Percentiles rank a stretch among this genome's conserved stretches.
These are phyloP conservation scores for Mythimna lalbum DNA, from an alignment of 2,888 invertebrate species.

Conservation along the genomic window DNA sequence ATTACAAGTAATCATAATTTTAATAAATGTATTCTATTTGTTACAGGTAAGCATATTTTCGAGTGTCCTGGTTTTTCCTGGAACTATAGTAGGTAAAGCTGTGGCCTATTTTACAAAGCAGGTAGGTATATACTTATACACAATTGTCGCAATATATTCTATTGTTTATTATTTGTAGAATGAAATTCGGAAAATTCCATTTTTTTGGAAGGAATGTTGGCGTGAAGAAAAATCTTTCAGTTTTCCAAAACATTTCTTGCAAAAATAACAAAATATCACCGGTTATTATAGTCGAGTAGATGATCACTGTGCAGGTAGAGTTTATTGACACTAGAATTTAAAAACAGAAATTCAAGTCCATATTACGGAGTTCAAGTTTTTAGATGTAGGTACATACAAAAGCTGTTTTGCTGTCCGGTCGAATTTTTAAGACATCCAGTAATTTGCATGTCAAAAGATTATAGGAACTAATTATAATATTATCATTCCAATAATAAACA, in stretches of 20 bases:
- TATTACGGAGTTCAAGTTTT: not conserved
- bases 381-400: conserved; percentile 5
- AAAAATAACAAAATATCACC: too few species aligned
- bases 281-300: too few species aligned
- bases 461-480: not conserved
- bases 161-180: not conserved
- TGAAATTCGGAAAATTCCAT: not conserved
- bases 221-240: too few species aligned
- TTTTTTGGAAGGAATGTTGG: too few species aligned
- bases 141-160: not conserved
- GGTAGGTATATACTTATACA: not conserved
- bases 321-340: conserved; percentile 12
- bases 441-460: conserved; percentile 10
- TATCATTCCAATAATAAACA: not conserved
- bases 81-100: not conserved
- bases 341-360: not conserved
- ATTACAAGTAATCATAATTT: not conserved
- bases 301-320: not conserved
- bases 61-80: not conserved
- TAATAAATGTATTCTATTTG: conserved; percentile 28
- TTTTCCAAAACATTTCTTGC: too few species aligned
- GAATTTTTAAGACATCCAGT: not conserved
- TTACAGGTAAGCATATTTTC: conserved; percentile 50
- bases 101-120: not conserved
- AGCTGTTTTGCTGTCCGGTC: not conserved